A percentile compares a stretch with the other conserved stretches of the same genome.
Evolutionary conservation across 2,888 invertebrate genomes (phyloP).

Genomic region (Pristionchus arcanus): DNA sequence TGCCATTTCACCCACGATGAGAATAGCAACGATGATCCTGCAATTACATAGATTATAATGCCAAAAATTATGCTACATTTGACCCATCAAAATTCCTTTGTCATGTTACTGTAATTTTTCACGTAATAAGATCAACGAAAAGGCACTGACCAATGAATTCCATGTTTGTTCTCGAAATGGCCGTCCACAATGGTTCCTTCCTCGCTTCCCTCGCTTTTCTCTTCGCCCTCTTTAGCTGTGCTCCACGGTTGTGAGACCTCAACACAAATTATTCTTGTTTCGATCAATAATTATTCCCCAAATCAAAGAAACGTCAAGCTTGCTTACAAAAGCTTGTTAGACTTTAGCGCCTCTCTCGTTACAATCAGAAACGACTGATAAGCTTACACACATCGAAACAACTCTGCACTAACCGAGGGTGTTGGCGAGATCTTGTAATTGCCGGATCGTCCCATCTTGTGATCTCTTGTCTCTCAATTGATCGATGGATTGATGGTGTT

Average conservation of each 20-base stretch:
- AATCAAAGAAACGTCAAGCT: background rate
- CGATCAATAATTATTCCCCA: background rate
- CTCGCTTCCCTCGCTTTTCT: background rate
- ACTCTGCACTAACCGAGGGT: background rate
- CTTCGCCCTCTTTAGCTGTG: background rate
- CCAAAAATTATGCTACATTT: too few species aligned
- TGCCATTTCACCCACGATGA: slow-evolving; percentile 69
- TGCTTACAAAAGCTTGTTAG: background rate
- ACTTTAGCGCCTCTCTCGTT: background rate
- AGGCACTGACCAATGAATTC: slow-evolving; percentile 19
- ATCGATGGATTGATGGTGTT: background rate
- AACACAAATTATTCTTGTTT: background rate
- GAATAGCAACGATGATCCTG: slow-evolving; percentile 63
- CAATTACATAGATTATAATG: background rate
- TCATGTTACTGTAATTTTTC: too few species aligned
- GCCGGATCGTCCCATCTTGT: background rate
- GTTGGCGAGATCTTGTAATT: slow-evolving; percentile 32
- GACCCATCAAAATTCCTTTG: too few species aligned
- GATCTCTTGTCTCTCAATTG: background rate
- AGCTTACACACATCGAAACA: background rate
- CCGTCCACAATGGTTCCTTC: background rate
- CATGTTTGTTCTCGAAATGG: slow-evolving; percentile 42
- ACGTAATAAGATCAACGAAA: background rate
- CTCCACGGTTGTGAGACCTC: slow-evolving; percentile 25
- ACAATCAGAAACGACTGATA: background rate